Percentiles rank a stretch among this genome's conserved stretches.
phyloP scores from a whole-genome alignment of 1,140 invertebrate genomes.

The Drosophila teissieri region DNA sequence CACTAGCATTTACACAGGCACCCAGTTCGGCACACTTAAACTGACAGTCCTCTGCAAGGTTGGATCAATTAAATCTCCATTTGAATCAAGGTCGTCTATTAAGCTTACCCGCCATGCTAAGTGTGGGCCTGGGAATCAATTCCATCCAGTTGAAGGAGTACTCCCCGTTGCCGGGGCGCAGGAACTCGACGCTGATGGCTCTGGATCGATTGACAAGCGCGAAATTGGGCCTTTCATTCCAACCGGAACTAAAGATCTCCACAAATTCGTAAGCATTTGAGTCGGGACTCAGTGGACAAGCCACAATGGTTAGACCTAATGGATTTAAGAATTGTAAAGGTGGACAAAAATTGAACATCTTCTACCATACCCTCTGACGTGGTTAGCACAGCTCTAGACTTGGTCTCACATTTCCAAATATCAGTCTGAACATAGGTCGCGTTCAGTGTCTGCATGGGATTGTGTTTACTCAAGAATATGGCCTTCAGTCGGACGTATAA shows the following conservation, averaged over 20 bases:
- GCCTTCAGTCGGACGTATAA: constrained; percentile 81
- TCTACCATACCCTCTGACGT: constrained; percentile 75
- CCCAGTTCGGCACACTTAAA: constrained; percentile 93
- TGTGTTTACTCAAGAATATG: constrained; percentile 81
- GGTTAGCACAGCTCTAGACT: constrained; percentile 77
- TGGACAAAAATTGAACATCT: not conserved
- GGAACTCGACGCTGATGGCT: constrained; percentile 91
- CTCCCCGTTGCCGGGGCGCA: constrained; percentile 89
- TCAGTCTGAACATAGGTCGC: constrained; percentile 58
- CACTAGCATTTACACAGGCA: constrained; percentile 93
- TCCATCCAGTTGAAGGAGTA: constrained; percentile 94
- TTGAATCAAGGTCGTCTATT: no score
- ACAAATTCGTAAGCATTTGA: constrained; percentile 79
- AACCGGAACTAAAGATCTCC: constrained; percentile 93
- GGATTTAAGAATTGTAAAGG: not conserved
- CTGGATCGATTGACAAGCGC: constrained; percentile 86
- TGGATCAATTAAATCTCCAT: not conserved
- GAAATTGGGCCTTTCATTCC: constrained; percentile 86
- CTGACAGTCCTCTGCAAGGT: constrained; percentile 88
- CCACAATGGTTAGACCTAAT: constrained; percentile 78
- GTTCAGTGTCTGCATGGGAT: constrained; percentile 75
- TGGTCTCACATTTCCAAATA: constrained; percentile 78
- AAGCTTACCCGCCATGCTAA: constrained; percentile 74
- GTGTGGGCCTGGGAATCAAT: constrained; percentile 88
- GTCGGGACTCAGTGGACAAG: constrained; percentile 77